phyloP scores from a whole-genome alignment of 2,888 invertebrate species.

The Lottia gigantea region DNA sequence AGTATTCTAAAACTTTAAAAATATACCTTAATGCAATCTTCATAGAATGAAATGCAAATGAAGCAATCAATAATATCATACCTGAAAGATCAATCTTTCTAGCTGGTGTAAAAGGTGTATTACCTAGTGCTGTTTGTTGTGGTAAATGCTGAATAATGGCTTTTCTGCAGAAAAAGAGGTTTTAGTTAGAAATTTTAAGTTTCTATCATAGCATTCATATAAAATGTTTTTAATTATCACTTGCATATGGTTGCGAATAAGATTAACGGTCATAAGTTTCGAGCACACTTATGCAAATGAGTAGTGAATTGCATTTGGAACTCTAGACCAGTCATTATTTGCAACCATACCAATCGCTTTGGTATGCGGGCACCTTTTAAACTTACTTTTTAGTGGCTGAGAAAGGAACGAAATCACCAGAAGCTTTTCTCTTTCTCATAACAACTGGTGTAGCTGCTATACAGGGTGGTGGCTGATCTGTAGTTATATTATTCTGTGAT shows the following conservation, averaged over 20 bases:
- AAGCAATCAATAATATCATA: too few species aligned
- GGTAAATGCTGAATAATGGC: slow-evolving; percentile 62
- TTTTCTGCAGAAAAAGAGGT: slow-evolving; percentile 46
- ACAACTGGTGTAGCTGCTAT: slow-evolving; percentile 51
- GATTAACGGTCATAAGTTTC: too few species aligned
- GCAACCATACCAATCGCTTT: too few species aligned
- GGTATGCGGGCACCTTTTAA: too few species aligned
- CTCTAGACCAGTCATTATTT: too few species aligned
- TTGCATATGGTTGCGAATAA: too few species aligned
- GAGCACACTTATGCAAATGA: too few species aligned
- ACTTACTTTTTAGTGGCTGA: slow-evolving; percentile 61
- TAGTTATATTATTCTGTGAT: neutral
- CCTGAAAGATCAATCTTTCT: slow-evolving; percentile 32
- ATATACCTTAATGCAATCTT: too few species aligned
- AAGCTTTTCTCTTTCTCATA: slow-evolving; percentile 52
- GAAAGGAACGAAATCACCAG: slow-evolving; percentile 50
- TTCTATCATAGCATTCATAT: neutral
- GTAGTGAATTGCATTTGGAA: too few species aligned
- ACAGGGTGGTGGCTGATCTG: slow-evolving; percentile 16
- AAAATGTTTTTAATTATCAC: too few species aligned
- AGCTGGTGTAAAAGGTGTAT: slow-evolving; percentile 59
- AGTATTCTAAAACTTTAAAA: too few species aligned
- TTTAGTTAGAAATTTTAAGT: neutral
- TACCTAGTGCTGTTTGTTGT: slow-evolving; percentile 52
- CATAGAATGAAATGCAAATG: too few species aligned